These are phyloP conservation scores for Eretmocerus hayati DNA, from an alignment of 2,888 invertebrate species.

Conservation along the genomic window DNA sequence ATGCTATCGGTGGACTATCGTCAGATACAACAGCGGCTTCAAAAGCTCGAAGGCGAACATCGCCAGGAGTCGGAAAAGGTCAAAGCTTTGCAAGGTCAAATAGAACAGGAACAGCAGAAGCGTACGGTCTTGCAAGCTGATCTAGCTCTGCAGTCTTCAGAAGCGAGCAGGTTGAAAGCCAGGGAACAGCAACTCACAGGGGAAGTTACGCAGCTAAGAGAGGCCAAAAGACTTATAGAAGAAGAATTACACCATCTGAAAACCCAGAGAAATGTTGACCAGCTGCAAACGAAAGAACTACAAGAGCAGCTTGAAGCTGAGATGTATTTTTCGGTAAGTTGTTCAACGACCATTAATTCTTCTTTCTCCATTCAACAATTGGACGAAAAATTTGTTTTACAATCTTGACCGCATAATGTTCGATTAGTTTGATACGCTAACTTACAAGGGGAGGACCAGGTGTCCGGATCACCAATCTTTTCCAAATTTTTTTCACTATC, in stretches of 20 bases:
- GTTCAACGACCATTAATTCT: background rate
- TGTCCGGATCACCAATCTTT: no score
- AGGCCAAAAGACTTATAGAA: constrained; percentile 64
- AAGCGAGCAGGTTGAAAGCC: constrained; percentile 63
- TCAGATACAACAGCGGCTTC: constrained; percentile 85
- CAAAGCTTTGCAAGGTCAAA: constrained; percentile 71
- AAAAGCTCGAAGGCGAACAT: constrained; percentile 87
- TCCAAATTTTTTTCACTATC: no score
- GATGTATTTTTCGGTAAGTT: constrained; percentile 79
- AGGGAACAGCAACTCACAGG: constrained; percentile 65
- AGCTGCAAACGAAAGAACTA: constrained; percentile 78
- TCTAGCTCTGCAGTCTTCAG: constrained; percentile 62
- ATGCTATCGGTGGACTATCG: constrained; percentile 92
- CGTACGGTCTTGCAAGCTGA: constrained; percentile 78
- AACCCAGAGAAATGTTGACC: constrained; percentile 60
- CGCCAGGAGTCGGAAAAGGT: constrained; percentile 79
- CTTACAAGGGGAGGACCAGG: no score
- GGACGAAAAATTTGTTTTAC: no score
- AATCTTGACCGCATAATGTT: background rate
- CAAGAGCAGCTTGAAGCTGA: constrained; percentile 94
- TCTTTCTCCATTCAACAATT: no score
- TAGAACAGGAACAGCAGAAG: constrained; percentile 88
- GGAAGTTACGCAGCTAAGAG: constrained; percentile 62
- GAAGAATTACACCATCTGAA: constrained; percentile 71
- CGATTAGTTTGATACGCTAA: background rate